Conservation (phyloP, 2,797 vertebrate species). For the Acropternis orthonyx region DNA sequence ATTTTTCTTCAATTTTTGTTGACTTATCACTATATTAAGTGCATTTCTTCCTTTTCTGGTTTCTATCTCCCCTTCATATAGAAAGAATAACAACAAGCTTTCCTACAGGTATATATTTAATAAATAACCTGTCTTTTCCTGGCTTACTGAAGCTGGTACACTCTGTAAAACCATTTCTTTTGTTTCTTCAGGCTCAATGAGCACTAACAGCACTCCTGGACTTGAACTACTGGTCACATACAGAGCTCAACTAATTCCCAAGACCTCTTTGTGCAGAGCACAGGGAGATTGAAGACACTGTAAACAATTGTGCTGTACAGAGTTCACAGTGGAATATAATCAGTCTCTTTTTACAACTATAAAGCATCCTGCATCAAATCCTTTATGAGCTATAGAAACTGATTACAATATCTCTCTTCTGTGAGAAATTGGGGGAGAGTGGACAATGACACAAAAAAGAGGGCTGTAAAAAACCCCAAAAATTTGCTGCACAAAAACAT, state of each 20-base stretch:
- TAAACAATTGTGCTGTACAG: neutral
- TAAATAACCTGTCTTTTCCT: neutral
- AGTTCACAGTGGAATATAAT: neutral
- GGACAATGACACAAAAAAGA: neutral
- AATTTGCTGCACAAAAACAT: neutral
- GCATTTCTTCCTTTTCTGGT: neutral
- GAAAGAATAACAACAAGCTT: neutral
- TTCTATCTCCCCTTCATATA: neutral
- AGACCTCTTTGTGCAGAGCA: neutral
- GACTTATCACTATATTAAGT: neutral
- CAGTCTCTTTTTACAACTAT: neutral
- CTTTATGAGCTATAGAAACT: neutral
- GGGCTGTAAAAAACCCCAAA: neutral
- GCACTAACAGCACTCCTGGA: neutral
- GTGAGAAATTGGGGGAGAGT: rapidly evolving
- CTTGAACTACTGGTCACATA: neutral
- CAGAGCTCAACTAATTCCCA: neutral
- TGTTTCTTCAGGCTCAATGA: neutral
- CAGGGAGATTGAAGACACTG: neutral
- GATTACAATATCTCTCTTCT: neutral
- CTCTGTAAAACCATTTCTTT: neutral
- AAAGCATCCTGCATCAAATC: neutral
- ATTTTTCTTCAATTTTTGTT: neutral
- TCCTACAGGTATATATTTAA: neutral
- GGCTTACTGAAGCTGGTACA: neutral